Conservation (phyloP, 2,113 vertebrate genomes). For the Salvelinus namaycush region DNA sequence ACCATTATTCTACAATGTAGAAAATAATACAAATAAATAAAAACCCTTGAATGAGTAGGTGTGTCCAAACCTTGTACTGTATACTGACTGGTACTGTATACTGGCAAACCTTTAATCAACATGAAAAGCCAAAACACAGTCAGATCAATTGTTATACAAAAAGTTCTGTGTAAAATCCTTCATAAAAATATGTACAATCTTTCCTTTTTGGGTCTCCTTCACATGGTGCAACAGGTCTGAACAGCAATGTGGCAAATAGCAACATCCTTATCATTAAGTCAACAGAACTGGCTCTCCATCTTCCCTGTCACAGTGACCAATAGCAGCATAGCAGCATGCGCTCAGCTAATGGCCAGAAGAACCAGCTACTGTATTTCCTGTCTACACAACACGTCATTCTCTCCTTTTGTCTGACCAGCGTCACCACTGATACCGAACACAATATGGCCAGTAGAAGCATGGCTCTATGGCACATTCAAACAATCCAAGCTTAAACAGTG, state of each 20-base stretch:
- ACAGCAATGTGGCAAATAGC: conserved; percentile 12
- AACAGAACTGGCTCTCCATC: neutral
- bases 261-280: conserved; percentile 9
- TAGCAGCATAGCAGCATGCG: conserved; percentile 5
- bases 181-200: neutral
- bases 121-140: conserved; percentile 17
- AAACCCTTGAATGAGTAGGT: no score
- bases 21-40: no score
- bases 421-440: conserved; percentile 12
- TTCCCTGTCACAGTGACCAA: conserved; percentile 26
- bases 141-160: conserved; percentile 31
- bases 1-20: no score
- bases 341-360: conserved; percentile 34
- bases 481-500: conserved; percentile 3
- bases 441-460: conserved; percentile 16
- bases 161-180: neutral
- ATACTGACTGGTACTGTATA: neutral
- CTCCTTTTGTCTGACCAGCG: conserved; percentile 16
- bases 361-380: conserved; percentile 16
- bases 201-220: conserved; percentile 23
- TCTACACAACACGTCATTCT: conserved; percentile 24
- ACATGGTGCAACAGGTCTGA: neutral
- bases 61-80: neutral
- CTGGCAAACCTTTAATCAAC: neutral
- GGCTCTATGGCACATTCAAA: neutral